Conservation (phyloP, 2,888 invertebrate genomes). For the Ptilodon capucinus region DNA sequence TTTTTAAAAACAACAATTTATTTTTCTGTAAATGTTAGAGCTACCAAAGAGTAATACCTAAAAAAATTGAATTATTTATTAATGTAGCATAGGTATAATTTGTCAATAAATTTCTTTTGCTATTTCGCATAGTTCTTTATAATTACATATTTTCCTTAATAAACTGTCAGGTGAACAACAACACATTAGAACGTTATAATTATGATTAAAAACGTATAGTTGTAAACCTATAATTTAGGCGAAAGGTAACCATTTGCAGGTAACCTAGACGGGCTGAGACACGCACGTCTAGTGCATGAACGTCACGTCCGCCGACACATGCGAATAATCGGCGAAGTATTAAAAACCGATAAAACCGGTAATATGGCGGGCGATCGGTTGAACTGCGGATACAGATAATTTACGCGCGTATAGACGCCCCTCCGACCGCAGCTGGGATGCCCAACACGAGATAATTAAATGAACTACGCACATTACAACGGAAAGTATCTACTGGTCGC, state of each 20-base stretch:
- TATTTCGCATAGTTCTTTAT: no score
- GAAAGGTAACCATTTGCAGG: slow-evolving; percentile 28
- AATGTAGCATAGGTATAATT: no score
- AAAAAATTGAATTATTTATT: no score
- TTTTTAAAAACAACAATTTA: no score
- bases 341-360: slow-evolving; percentile 63
- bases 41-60: no score
- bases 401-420: slow-evolving; percentile 41
- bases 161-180: no score
- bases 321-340: slow-evolving; percentile 54
- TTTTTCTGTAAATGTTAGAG: no score
- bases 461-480: slow-evolving; percentile 12
- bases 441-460: slow-evolving; percentile 29
- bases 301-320: slow-evolving; percentile 39
- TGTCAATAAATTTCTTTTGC: no score
- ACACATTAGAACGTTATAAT: no score
- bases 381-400: slow-evolving; percentile 58
- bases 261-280: slow-evolving; percentile 21
- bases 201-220: not conserved
- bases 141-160: no score
- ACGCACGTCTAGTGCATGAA: slow-evolving; percentile 31
- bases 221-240: slow-evolving; percentile 7
- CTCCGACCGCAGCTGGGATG: slow-evolving; percentile 13
- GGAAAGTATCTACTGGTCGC: slow-evolving; percentile 2
- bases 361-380: slow-evolving; percentile 50